Conservation (phyloP, 2,113 vertebrate species). For the Phrynosoma blainvillii region DNA sequence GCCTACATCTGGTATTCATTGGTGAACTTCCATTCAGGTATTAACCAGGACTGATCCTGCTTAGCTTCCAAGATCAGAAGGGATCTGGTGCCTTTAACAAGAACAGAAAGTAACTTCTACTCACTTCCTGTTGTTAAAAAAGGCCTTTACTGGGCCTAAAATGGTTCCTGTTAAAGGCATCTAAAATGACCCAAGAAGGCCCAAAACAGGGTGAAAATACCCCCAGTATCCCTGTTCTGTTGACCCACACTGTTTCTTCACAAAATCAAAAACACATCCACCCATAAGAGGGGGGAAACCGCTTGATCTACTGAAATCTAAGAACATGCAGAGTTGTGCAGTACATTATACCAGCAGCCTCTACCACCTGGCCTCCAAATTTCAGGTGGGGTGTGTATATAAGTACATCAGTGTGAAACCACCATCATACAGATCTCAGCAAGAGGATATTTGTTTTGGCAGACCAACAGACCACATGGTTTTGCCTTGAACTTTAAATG, state of each 20-base stretch:
- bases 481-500: slow-evolving; percentile 32
- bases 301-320: neutral
- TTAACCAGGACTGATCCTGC: no score
- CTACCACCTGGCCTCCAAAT: neutral
- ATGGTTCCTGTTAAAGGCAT: no score
- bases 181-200: no score
- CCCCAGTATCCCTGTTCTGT: neutral
- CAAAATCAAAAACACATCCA: neutral
- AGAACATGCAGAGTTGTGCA: neutral
- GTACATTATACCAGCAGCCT: neutral
- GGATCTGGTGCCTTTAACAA: no score
- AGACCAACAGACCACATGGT: neutral
- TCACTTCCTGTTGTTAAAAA: no score
- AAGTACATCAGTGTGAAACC: slow-evolving; percentile 22
- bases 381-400: neutral
- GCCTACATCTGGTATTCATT: no score
- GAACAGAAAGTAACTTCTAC: no score
- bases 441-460: slow-evolving; percentile 42
- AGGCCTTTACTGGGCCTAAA: no score
- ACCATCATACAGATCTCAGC: slow-evolving; percentile 13
- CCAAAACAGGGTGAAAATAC: no score
- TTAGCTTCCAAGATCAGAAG: no score
- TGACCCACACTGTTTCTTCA: neutral
- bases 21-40: no score
- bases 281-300: neutral